These are phyloP conservation scores for Sorex fumeus DNA, from an alignment of 2,113 vertebrate species.

Conservation along the genomic window DNA sequence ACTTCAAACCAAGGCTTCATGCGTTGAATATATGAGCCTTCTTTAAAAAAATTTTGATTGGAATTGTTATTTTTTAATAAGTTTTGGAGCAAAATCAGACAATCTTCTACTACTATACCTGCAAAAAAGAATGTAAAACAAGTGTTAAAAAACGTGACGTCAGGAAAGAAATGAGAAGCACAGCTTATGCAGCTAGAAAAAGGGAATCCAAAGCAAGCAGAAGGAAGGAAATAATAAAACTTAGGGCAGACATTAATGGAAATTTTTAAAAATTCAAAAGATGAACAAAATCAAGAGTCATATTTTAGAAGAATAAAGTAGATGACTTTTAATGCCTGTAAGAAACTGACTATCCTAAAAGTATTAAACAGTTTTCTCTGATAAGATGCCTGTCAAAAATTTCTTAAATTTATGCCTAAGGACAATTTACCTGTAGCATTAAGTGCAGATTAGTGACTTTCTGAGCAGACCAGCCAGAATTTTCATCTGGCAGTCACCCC, in stretches of 20 bases:
- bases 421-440: slow-evolving; percentile 95
- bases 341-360: slow-evolving; percentile 14
- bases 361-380: slow-evolving; percentile 48
- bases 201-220: too few species aligned
- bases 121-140: slow-evolving; percentile 64
- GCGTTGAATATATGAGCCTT: slow-evolving; percentile 98
- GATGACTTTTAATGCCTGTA: background rate
- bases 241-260: too few species aligned
- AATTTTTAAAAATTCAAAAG: too few species aligned
- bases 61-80: slow-evolving; percentile 98
- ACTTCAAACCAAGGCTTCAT: slow-evolving; percentile 99
- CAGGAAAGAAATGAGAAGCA: too few species aligned
- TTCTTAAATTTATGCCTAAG: background rate
- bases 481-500: too few species aligned
- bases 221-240: too few species aligned
- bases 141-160: background rate
- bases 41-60: slow-evolving; percentile 99
- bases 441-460: slow-evolving; percentile 99
- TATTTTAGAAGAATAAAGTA: too few species aligned
- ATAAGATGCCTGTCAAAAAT: background rate
- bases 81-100: slow-evolving; percentile 96
- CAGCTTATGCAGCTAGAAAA: too few species aligned
- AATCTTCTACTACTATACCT: slow-evolving; percentile 99
- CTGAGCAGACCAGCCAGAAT: slow-evolving; percentile 98
- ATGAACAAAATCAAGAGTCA: too few species aligned